Evolutionary conservation across 2,888 invertebrate species (phyloP).

Genomic region (Meandrusa payeni): DNA sequence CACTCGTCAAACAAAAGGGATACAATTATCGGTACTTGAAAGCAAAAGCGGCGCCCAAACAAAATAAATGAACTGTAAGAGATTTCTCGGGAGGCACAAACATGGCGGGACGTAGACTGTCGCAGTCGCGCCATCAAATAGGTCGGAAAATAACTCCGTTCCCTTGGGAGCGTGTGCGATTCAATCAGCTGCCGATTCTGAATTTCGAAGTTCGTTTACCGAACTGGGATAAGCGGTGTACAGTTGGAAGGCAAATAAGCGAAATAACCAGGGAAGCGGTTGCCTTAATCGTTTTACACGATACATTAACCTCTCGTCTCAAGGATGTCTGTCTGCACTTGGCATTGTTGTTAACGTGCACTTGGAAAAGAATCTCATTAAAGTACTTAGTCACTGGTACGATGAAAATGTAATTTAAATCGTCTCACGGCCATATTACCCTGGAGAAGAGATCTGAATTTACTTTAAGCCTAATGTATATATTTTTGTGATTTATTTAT

Average conservation of each 20-base stretch:
- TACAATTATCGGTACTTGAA: slow-evolving; percentile 27
- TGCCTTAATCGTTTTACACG: slow-evolving; percentile 48
- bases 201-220: slow-evolving; percentile 77
- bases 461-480: too few relatives aligned
- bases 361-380: not conserved
- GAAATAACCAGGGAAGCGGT: slow-evolving; percentile 43
- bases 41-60: slow-evolving; percentile 59
- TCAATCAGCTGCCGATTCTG: slow-evolving; percentile 77
- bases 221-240: slow-evolving; percentile 56
- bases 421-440: too few relatives aligned
- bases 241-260: slow-evolving; percentile 50
- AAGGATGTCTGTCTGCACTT: not conserved
- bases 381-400: slow-evolving; percentile 25
- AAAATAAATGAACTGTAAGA: slow-evolving; percentile 72
- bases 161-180: slow-evolving; percentile 71
- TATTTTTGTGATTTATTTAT: too few relatives aligned
- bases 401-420: too few relatives aligned
- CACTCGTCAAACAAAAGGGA: slow-evolving; percentile 18
- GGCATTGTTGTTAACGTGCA: slow-evolving; percentile 14
- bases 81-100: slow-evolving; percentile 71
- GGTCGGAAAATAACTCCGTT: slow-evolving; percentile 74
- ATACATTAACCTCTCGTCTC: slow-evolving; percentile 41
- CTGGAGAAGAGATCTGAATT: too few relatives aligned
- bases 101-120: slow-evolving; percentile 42
- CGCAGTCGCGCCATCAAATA: slow-evolving; percentile 64